phyloP scores from a whole-genome alignment of 1,140 invertebrate genomes.

The Formica selysi region DNA sequence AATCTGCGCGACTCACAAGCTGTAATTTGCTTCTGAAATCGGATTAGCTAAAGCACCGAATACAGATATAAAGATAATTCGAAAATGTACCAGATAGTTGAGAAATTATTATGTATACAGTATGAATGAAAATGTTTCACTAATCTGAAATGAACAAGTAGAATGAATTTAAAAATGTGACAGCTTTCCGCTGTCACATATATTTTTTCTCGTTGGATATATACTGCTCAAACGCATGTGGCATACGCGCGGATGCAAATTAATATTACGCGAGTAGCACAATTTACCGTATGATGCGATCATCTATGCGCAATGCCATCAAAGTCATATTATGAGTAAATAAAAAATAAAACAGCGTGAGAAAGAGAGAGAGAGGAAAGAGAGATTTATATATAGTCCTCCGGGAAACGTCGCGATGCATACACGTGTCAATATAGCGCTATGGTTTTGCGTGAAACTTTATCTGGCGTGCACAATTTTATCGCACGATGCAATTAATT shows the following conservation, averaged over 20 bases:
- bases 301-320: slow-evolving; percentile 35
- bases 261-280: not conserved
- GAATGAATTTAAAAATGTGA: slow-evolving; percentile 8
- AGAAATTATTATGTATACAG: not conserved
- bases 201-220: not conserved
- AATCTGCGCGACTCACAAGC: slow-evolving; percentile 25
- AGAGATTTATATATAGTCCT: slow-evolving; percentile 28
- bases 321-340: slow-evolving; percentile 51
- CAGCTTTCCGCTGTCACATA: not conserved
- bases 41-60: slow-evolving; percentile 7
- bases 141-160: not conserved
- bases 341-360: slow-evolving; percentile 36
- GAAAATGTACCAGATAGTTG: not conserved
- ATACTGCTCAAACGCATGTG: not conserved
- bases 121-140: not conserved
- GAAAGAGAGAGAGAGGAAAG: too few species aligned
- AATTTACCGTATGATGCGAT: slow-evolving; percentile 3
- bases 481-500: slow-evolving; percentile 69
- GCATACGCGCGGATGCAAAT: not conserved
- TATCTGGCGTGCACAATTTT: slow-evolving; percentile 55
- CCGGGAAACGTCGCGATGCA: slow-evolving; percentile 41
- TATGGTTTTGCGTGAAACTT: slow-evolving; percentile 66
- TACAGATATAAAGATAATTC: slow-evolving; percentile 29
- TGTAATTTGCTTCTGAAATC: slow-evolving; percentile 35
- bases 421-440: slow-evolving; percentile 64